These are phyloP conservation scores for Xenentodon cancila DNA, from an alignment of 2,797 vertebrate genomes.

Conservation along the genomic window DNA sequence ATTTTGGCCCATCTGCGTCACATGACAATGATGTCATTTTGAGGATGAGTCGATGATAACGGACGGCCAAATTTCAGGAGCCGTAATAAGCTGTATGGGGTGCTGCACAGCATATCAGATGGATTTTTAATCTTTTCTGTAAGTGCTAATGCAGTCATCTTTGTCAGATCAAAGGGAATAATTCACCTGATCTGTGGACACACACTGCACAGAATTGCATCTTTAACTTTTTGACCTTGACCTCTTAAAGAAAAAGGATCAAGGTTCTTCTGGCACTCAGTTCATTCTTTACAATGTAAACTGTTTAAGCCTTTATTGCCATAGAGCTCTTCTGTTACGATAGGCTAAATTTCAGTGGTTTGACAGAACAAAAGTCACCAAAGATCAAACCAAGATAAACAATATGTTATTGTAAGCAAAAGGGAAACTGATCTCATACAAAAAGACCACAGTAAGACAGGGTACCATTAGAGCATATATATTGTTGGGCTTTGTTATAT, in stretches of 20 bases:
- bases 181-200: slow-evolving; percentile 26
- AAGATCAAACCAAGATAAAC: slow-evolving; percentile 73
- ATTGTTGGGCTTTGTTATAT: slow-evolving; percentile 75
- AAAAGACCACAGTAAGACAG: slow-evolving; percentile 61
- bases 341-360: slow-evolving; percentile 74
- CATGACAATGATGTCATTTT: slow-evolving; percentile 36
- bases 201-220: slow-evolving; percentile 9
- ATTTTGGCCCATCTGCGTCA: slow-evolving; percentile 36
- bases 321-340: slow-evolving; percentile 57
- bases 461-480: slow-evolving; percentile 79
- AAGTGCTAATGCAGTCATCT: slow-evolving; percentile 46
- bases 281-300: slow-evolving; percentile 21
- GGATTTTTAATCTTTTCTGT: slow-evolving; percentile 20
- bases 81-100: slow-evolving; percentile 6
- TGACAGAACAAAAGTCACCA: slow-evolving; percentile 65
- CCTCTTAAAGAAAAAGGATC: slow-evolving; percentile 28
- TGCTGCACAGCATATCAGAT: slow-evolving; percentile 11
- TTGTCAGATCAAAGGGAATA: slow-evolving; percentile 43
- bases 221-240: slow-evolving; percentile 47
- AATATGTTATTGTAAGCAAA: slow-evolving; percentile 62
- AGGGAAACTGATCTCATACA: slow-evolving; percentile 55
- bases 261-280: slow-evolving; percentile 25
- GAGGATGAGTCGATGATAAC: slow-evolving; percentile 4
- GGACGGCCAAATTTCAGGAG: slow-evolving; percentile 26
- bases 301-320: slow-evolving; percentile 48